These are phyloP conservation scores for Myopa tessellatipennis DNA, from an alignment of 2,888 invertebrate genomes.

Conservation along the genomic window DNA sequence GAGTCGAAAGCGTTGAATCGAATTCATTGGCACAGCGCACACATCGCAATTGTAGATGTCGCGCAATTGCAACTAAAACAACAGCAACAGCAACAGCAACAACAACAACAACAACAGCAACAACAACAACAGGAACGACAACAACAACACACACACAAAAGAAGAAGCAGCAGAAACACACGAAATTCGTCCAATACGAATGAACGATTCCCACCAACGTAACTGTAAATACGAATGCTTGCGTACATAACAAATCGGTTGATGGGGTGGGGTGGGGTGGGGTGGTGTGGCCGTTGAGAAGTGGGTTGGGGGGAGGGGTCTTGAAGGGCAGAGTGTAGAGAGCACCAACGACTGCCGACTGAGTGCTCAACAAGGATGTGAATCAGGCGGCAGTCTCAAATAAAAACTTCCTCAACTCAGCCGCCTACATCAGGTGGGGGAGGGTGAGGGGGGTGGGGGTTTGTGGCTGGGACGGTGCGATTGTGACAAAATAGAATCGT, in stretches of 20 bases:
- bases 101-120: conserved; percentile 26
- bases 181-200: conserved; percentile 33
- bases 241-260: conserved; percentile 10
- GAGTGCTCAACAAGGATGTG: no score
- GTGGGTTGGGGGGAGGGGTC: not conserved
- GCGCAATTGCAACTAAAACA: conserved; percentile 41
- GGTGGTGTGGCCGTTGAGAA: not conserved
- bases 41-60: conserved; percentile 43
- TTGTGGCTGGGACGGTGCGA: not conserved
- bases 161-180: conserved; percentile 21
- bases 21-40: conserved; percentile 39
- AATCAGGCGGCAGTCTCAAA: not conserved
- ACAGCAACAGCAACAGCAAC: conserved; percentile 15
- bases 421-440: no score
- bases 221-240: conserved; percentile 39
- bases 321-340: not conserved
- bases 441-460: no score
- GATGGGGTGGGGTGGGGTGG: not conserved
- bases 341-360: not conserved
- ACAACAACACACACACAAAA: not conserved
- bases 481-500: not conserved
- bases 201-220: conserved; percentile 34
- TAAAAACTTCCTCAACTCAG: no score
- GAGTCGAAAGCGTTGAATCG: conserved; percentile 57
- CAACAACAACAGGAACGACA: conserved; percentile 4